Base-by-base conservation (phyloP, 2,113 vertebrate species). In the Eidolon helvum region DNA sequence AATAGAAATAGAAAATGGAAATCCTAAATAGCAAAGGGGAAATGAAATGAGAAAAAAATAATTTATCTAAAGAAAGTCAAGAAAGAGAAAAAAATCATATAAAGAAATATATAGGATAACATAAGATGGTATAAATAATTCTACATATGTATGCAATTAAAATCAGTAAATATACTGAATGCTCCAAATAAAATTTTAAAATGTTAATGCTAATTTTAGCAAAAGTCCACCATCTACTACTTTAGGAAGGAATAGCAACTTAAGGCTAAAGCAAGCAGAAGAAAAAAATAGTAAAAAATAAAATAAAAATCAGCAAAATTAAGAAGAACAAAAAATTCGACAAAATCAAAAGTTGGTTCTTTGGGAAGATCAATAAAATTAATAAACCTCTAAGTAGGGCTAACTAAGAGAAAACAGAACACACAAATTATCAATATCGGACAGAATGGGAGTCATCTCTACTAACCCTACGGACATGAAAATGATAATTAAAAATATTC, bases 281-380 rank as follows among this genome's bases (percentile, higher is more conserved):
- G 66, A 35, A 89, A 89, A 96, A 59, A 87, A 53, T 63, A 83
- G 10, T 92, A 66, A 84, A 77, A 93, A 65, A 59, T 57, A 87
- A 10, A 75, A 65, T 28, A 38, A 26, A 74, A 95, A 88, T 26
- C 28, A 83, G 28, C 77, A 18, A 71, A 87, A 80, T 83, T 94
- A 30, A 10, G 63, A 85, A 96, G 40, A 87, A 6, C 21, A 61
- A 61, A 87, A 91, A 12, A 91, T 22, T 79, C 28, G n/a, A 79
- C 33, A 59, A 87, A 95, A 69, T 14, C 4, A 79, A 87, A 86
- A 86, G 35, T 72, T 72, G 35, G n/a, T 45, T 79, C 22, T 91
- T 79, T 86, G 43, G 71, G 71, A 91, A 43, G 11, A 86, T 86
- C 30, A 55, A 53, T 63, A 78, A 74, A 85, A 65, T 95, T 71